Evolutionary conservation across 1,140 invertebrate genomes (phyloP), one percentile per base, ranked within the genome.

Genomic region (Dreissena rostriformis): DNA sequence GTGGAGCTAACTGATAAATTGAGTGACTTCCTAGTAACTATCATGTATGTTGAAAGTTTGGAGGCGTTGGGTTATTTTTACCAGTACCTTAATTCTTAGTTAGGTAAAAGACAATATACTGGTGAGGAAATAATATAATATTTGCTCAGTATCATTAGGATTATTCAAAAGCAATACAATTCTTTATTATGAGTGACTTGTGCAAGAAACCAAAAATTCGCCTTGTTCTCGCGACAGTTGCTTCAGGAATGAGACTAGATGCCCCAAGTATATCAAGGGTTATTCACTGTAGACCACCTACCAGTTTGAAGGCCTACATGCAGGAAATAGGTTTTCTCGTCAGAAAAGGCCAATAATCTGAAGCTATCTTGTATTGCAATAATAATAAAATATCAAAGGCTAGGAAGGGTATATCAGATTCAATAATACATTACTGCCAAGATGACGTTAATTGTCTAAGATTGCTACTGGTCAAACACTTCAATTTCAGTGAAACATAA

Each of bases 241-340:
- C 87, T 22, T 65, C 87, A 6, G 87, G 86, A 10, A 88, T 88
- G 86, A 72, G 73, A 19, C 70, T 83, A 39, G 84, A 88, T 87
- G 67, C 86, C 17, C 80, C 83, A 39, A 28, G n/a, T 55, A 68
- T 87, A 52, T 10, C 24, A 10, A 70, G 79, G 6, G 76, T 88
- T 0, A 82, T 88, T 65, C 86, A 86, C 55, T 76, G 28, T 12
- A 24, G 78, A 63, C 78, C 86, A 49, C 86, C 86, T 19, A 85
- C 84, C 53, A 84, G 81, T 70, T 39, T 88, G 8, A 84, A 87
- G 71, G 68, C 84, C 28, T 88, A 86, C 57, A 26, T 87, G 11
- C 87, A 88, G 63, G 82, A 86, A 66, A 83, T 85, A 24, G 87
- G 87, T 17, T 22, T 71, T 29, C 80, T 81, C 39, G 86, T 86